Evolutionary conservation across 2,888 invertebrate genomes (phyloP).

Genomic region (Pilophorus perplexus): DNA sequence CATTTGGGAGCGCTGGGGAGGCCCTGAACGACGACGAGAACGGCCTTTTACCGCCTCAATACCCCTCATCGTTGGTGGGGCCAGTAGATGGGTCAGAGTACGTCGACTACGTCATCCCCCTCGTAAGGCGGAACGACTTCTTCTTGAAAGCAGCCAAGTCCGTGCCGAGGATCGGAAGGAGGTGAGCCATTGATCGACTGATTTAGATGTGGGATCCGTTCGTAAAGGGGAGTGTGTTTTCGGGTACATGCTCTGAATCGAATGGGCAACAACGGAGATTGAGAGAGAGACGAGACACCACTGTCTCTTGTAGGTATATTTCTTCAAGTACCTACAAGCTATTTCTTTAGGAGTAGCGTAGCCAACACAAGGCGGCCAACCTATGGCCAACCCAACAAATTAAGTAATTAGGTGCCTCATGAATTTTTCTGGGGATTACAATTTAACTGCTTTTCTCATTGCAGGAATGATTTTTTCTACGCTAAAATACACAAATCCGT

Average conservation of each 20-base stretch:
- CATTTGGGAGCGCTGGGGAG: slow-evolving; percentile 18
- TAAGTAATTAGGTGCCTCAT: too few relatives aligned
- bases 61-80: neutral
- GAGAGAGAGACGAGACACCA: too few relatives aligned
- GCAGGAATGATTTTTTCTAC: slow-evolving; percentile 46
- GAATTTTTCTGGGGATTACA: too few relatives aligned
- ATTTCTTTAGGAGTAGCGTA: too few relatives aligned
- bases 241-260: too few relatives aligned
- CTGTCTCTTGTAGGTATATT: too few relatives aligned
- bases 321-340: too few relatives aligned
- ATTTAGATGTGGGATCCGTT: too few relatives aligned
- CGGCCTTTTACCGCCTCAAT: slow-evolving; percentile 1
- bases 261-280: neutral
- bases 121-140: slow-evolving; percentile 45
- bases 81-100: slow-evolving; percentile 15
- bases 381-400: too few relatives aligned
- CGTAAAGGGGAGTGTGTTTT: too few relatives aligned
- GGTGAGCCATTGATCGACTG: too few relatives aligned
- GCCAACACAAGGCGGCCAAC: too few relatives aligned
- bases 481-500: slow-evolving; percentile 38
- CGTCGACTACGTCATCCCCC: slow-evolving; percentile 31
- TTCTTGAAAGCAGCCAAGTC: slow-evolving; percentile 48
- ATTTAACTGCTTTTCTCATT: neutral
- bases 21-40: slow-evolving; percentile 4
- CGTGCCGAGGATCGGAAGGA: slow-evolving; percentile 47